These are phyloP conservation scores for Heptranchias perlo DNA, from an alignment of 2,113 vertebrate species.

Conservation along the genomic window DNA sequence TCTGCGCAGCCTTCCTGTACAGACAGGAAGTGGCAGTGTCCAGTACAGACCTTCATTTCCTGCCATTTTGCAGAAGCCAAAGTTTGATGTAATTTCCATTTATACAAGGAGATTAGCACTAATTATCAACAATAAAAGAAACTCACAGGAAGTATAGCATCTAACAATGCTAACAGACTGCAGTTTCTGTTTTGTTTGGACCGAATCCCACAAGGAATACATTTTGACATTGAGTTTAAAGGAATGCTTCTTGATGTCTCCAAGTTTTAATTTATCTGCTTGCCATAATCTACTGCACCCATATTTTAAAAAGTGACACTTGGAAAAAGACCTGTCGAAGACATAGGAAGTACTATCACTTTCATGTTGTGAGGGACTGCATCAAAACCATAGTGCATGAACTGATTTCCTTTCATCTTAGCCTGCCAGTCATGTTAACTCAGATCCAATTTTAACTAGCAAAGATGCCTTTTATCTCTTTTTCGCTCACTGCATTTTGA, in stretches of 20 bases:
- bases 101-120: constrained; percentile 51
- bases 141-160: constrained; percentile 21
- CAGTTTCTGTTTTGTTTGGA: constrained; percentile 30
- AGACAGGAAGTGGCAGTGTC: constrained; percentile 61
- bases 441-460: background rate
- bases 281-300: background rate
- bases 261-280: constrained; percentile 20
- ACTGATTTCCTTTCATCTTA: constrained; percentile 23
- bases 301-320: constrained; percentile 15
- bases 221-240: constrained; percentile 23
- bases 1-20: constrained; percentile 59
- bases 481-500: background rate
- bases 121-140: constrained; percentile 31
- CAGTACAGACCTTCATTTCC: constrained; percentile 55
- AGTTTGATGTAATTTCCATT: constrained; percentile 65
- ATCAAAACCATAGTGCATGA: background rate
- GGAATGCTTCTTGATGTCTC: constrained; percentile 21
- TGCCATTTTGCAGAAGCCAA: constrained; percentile 61
- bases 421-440: constrained; percentile 1
- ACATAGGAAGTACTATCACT: constrained; percentile 23
- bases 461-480: constrained; percentile 9
- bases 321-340: background rate
- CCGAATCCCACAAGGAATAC: background rate
- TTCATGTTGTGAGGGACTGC: constrained; percentile 31
- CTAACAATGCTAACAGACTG: background rate